phyloP scores from a whole-genome alignment of 2,888 invertebrate species.

The Diadegma fenestrale region DNA sequence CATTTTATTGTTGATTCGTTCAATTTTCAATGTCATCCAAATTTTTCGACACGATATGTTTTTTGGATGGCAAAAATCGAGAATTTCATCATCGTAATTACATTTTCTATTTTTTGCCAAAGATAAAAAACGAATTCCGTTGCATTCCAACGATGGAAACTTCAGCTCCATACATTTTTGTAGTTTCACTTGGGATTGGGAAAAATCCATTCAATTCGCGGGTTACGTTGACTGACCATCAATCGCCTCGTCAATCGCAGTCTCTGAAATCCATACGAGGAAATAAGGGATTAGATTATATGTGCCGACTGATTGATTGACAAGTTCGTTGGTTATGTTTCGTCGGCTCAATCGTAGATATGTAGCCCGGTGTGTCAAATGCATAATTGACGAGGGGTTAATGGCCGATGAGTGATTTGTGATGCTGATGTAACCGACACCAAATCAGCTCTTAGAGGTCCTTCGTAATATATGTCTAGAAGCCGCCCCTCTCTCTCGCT shows the following conservation, averaged over 20 bases:
- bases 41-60: no score
- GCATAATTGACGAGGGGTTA: constrained; percentile 37
- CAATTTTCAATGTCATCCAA: no score
- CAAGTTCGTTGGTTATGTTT: background rate
- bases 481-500: background rate
- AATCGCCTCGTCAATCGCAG: constrained; percentile 4
- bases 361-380: constrained; percentile 33
- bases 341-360: constrained; percentile 1
- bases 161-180: no score
- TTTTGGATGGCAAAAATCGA: no score
- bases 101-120: no score
- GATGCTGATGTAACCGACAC: constrained; percentile 22
- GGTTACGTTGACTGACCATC: background rate
- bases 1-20: no score
- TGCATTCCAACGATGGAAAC: no score
- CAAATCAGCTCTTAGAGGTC: constrained; percentile 10
- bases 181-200: background rate
- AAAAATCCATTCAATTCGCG: background rate
- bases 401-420: constrained; percentile 58
- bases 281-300: background rate
- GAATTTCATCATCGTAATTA: no score
- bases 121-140: no score
- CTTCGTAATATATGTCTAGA: constrained; percentile 2
- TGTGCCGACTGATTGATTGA: constrained; percentile 5
- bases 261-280: background rate